A percentile compares a stretch with the other conserved stretches of the same genome.
These are phyloP conservation scores for Grallaria varia DNA, from an alignment of 2,113 vertebrate species.

Conservation along the genomic window DNA sequence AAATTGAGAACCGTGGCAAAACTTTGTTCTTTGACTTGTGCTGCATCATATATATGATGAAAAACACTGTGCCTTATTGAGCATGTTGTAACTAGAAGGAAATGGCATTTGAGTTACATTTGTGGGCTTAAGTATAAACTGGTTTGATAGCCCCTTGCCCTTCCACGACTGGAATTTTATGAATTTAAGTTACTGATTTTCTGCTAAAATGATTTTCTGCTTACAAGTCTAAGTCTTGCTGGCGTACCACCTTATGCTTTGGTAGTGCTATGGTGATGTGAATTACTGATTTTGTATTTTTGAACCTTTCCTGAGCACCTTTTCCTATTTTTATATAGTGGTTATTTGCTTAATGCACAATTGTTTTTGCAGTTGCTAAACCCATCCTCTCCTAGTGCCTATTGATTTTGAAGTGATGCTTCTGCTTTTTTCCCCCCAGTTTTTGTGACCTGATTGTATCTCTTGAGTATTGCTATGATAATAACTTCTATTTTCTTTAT, in stretches of 20 bases:
- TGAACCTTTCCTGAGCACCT: neutral
- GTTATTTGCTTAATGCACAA: neutral
- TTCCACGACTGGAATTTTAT: neutral
- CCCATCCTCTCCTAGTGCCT: neutral
- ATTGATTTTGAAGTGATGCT: slow-evolving; percentile 8
- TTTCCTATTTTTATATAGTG: neutral
- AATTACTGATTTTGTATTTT: neutral
- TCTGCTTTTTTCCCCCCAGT: neutral
- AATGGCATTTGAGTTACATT: neutral
- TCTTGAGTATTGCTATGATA: slow-evolving; percentile 30
- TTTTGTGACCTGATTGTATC: slow-evolving; percentile 45
- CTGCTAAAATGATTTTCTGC: neutral
- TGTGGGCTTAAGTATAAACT: neutral
- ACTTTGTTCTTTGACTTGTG: neutral
- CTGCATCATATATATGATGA: neutral
- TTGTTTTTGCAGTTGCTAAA: neutral
- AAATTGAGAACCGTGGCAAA: neutral
- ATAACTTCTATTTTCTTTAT: slow-evolving; percentile 60
- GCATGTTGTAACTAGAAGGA: neutral
- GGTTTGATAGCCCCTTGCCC: neutral
- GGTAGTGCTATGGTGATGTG: neutral
- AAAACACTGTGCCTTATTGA: neutral
- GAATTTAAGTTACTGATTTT: neutral
- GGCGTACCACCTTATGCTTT: neutral
- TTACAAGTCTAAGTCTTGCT: neutral